Base-by-base conservation (phyloP, 2,113 vertebrate genomes). In the Megalops atlanticus region DNA sequence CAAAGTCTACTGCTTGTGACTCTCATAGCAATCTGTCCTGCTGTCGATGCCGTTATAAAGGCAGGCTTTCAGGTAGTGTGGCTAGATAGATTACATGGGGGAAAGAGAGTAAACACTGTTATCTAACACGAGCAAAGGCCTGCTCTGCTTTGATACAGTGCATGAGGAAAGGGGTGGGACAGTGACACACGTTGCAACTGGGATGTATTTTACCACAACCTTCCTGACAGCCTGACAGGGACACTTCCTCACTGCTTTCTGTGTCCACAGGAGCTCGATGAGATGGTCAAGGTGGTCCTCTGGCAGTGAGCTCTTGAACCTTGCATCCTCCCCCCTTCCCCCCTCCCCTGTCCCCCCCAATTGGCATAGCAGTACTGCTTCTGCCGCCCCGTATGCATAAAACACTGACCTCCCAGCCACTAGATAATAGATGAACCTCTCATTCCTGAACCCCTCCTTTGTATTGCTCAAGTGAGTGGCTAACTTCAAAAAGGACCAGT, bases 71-170 rank as follows among this genome's bases (percentile, higher is more conserved):
- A n/a, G n/a, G n/a, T n/a, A n/a, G n/a, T n/a, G n/a, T n/a, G n/a
- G 75, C 33, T 45, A 58, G 76, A 35, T 18, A 39, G 18, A 77
- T 58, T 45, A 58, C 49, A 38, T 15, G 47, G 14, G 21, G 43
- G 76, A 52, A n/a, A n/a, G n/a, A n/a, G 58, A 54, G 33, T 54
- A 39, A 77, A 77, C 47, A 58, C 18, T 36, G 27, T 77, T 77
- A 54, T 77, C 76, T 58, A 77, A 58, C 33, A 11, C 16, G 54
- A 77, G 21, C 31, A 24, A 16, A 54, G 18, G 31, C 47, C 21
- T 77, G 47, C 36, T 41, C 36, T 4, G 24, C 33, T 33, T 49
- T n/a, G 76, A 49, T 39, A 58, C 76, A n/a, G 35, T 2, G 39
- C 47, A 45, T 77, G 47, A n/a, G 47, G 18, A 33, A 35, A 39